These are phyloP conservation scores for Schizotus pectinicornis DNA, from an alignment of 2,888 invertebrate species.

Conservation along the genomic window DNA sequence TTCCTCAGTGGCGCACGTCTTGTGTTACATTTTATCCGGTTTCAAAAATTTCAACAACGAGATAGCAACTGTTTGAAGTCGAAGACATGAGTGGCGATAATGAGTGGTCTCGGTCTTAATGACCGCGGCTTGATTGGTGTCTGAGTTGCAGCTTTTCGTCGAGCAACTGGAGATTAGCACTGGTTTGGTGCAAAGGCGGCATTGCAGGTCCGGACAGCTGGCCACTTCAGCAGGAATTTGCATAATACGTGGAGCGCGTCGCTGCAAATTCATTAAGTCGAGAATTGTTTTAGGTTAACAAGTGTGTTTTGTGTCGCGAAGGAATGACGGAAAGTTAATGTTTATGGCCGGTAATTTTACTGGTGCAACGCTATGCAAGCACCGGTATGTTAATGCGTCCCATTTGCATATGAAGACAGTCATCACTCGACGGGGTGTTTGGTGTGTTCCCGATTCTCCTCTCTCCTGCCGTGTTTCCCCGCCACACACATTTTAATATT, in stretches of 20 bases:
- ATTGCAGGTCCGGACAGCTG: slow-evolving; percentile 2
- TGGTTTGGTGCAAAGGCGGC: not conserved
- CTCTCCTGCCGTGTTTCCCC: slow-evolving; percentile 18
- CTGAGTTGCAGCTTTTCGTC: no score
- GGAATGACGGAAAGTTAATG: slow-evolving; percentile 23
- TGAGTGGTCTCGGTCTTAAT: no score
- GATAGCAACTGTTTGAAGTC: no score
- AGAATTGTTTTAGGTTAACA: slow-evolving; percentile 19
- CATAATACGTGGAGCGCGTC: slow-evolving; percentile 14
- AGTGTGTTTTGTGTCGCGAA: slow-evolving; percentile 12
- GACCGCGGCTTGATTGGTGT: no score
- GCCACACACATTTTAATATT: slow-evolving; percentile 21
- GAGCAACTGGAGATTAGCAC: no score
- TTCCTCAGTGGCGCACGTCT: no score
- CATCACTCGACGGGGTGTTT: slow-evolving; percentile 40
- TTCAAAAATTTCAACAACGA: no score
- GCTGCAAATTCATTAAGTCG: slow-evolving; percentile 12
- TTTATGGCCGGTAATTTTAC: slow-evolving; percentile 36
- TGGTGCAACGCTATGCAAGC: slow-evolving; percentile 33
- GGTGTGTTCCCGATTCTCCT: slow-evolving; percentile 11
- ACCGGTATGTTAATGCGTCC: slow-evolving; percentile 43
- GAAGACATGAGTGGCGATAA: no score
- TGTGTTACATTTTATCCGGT: no score
- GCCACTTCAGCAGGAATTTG: slow-evolving; percentile 1
- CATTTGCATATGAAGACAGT: slow-evolving; percentile 47